These are phyloP conservation scores for Apogon talboti DNA, from an alignment of 2,797 vertebrate species.

Conservation along the genomic window DNA sequence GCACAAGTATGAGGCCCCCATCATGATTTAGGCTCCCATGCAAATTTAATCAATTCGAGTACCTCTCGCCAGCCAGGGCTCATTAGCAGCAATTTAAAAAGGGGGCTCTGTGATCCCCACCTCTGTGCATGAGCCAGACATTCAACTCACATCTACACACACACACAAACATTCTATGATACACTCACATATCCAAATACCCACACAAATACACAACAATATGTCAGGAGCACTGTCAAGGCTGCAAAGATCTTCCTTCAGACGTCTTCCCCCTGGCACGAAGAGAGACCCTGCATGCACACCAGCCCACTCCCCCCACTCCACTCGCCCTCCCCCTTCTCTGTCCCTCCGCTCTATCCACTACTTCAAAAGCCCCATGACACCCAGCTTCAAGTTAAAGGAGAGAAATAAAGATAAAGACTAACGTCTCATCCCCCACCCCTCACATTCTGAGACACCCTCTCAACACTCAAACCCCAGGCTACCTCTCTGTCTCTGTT, in stretches of 20 bases:
- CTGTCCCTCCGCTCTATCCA: slow-evolving; percentile 77
- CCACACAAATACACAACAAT: slow-evolving; percentile 58
- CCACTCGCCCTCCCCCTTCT: slow-evolving; percentile 19
- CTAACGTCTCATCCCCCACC: slow-evolving; percentile 64
- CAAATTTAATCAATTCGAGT: slow-evolving; percentile 92
- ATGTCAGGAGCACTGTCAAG: slow-evolving; percentile 74
- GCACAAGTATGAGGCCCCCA: slow-evolving; percentile 77
- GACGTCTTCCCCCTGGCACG: slow-evolving; percentile 80
- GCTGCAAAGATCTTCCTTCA: slow-evolving; percentile 86
- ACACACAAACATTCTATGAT: slow-evolving; percentile 46
- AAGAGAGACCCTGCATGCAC: slow-evolving; percentile 74
- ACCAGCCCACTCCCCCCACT: slow-evolving; percentile 8
- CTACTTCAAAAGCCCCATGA: slow-evolving; percentile 85
- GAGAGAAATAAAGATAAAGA: slow-evolving; percentile 77
- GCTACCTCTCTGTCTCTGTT: slow-evolving; percentile 55
- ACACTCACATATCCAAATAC: slow-evolving; percentile 59
- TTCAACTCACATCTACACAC: slow-evolving; percentile 36
- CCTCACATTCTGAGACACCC: slow-evolving; percentile 65
- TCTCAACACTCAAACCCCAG: slow-evolving; percentile 68
- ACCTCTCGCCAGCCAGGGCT: slow-evolving; percentile 86
- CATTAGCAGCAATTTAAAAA: slow-evolving; percentile 88
- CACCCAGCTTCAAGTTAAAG: slow-evolving; percentile 81
- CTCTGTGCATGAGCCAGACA: slow-evolving; percentile 73
- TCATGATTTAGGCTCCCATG: slow-evolving; percentile 88
- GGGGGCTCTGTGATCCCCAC: slow-evolving; percentile 85